phyloP scores from a whole-genome alignment of 2,797 vertebrate genomes.

The Sebastes hopkinsi region DNA sequence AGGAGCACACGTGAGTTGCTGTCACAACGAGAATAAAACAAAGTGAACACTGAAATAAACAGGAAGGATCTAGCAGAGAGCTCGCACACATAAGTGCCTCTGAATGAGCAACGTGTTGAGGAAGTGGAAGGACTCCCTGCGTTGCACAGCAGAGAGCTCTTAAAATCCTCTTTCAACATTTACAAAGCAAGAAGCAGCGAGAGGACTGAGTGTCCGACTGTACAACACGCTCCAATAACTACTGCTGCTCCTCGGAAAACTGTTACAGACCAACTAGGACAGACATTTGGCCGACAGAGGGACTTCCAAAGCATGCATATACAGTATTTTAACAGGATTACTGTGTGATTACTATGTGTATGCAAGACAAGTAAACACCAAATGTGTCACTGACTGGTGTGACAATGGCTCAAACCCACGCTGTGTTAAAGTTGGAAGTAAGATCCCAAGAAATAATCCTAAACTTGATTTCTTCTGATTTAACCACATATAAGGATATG shows the following conservation, averaged over 20 bases:
- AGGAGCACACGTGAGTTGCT: background rate
- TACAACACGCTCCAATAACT: constrained; percentile 17
- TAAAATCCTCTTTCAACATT: constrained; percentile 59
- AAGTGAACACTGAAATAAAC: constrained; percentile 43
- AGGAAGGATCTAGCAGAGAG: constrained; percentile 68
- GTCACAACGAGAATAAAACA: background rate
- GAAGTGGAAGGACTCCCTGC: constrained; percentile 68
- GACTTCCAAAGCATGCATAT: background rate
- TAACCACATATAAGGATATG: background rate
- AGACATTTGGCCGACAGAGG: background rate
- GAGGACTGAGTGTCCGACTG: background rate
- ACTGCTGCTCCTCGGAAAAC: constrained; percentile 7
- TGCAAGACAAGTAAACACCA: background rate
- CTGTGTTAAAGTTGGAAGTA: background rate
- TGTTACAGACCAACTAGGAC: background rate
- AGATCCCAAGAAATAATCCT: background rate
- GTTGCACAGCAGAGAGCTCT: constrained; percentile 48
- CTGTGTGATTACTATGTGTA: too few relatives aligned
- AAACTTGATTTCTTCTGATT: background rate
- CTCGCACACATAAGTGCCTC: constrained; percentile 3
- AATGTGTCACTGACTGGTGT: background rate
- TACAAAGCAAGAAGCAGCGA: constrained; percentile 43
- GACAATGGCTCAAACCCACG: too few relatives aligned
- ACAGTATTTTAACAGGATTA: background rate
- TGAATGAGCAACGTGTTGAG: constrained; percentile 56